These are phyloP conservation scores for Amorpha juglandis DNA, from an alignment of 2,888 invertebrate species.

Conservation along the genomic window DNA sequence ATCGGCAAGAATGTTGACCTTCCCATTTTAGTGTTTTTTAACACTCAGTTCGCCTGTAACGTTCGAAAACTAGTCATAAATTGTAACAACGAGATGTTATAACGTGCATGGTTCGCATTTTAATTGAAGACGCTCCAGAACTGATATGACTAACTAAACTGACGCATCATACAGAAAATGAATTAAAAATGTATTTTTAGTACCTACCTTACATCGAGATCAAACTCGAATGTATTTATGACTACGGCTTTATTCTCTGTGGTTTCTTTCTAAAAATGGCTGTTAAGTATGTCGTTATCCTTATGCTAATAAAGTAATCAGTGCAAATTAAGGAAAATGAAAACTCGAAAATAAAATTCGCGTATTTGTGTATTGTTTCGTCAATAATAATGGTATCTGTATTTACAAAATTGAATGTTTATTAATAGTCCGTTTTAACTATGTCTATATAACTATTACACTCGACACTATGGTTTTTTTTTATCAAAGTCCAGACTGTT, in stretches of 20 bases:
- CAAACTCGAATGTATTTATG: neutral
- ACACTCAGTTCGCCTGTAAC: constrained; percentile 45
- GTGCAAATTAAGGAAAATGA: neutral
- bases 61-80: constrained; percentile 56
- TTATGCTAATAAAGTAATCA: neutral
- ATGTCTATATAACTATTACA: neutral
- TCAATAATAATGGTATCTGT: neutral
- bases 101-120: constrained; percentile 17
- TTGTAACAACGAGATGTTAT: constrained; percentile 33
- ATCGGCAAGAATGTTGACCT: constrained; percentile 63
- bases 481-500: neutral
- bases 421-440: too few species aligned
- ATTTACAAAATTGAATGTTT: too few species aligned
- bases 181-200: constrained; percentile 34
- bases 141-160: constrained; percentile 44
- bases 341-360: neutral
- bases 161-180: constrained; percentile 43
- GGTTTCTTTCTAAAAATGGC: constrained; percentile 12
- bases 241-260: neutral
- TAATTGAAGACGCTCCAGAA: constrained; percentile 29
- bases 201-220: neutral
- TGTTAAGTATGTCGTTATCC: neutral
- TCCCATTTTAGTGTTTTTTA: constrained; percentile 59
- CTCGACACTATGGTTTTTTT: neutral
- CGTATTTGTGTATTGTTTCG: too few species aligned